These are phyloP conservation scores for Chelonus insularis DNA, from an alignment of 1,140 invertebrate genomes.

Conservation along the genomic window DNA sequence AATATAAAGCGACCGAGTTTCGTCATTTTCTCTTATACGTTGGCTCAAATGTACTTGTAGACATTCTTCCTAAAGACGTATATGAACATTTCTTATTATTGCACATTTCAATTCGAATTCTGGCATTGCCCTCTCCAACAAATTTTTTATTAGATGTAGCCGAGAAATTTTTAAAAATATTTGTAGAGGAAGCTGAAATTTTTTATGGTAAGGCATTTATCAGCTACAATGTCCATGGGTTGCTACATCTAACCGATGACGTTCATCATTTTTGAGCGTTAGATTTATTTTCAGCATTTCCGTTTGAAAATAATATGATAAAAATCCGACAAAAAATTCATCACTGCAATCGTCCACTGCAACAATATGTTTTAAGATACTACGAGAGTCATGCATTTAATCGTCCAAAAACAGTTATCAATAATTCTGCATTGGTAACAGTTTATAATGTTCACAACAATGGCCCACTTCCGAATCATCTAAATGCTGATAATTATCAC, in stretches of 20 bases:
- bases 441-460: too few species aligned
- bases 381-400: too few species aligned
- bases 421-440: too few species aligned
- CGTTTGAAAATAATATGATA: background rate
- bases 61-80: conserved; percentile 7
- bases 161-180: conserved; percentile 1
- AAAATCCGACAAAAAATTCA: too few species aligned
- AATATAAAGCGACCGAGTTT: conserved; percentile 31
- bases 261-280: conserved; percentile 11
- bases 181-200: conserved; percentile 15
- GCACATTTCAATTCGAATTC: conserved; percentile 18
- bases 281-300: conserved; percentile 22
- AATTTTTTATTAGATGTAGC: conserved; percentile 7
- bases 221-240: conserved; percentile 20
- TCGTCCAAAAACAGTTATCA: too few species aligned
- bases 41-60: conserved; percentile 9
- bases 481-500: too few species aligned
- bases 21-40: conserved; percentile 27
- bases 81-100: conserved; percentile 26
- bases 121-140: background rate
- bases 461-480: too few species aligned
- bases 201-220: conserved; percentile 24
- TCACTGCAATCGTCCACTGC: too few species aligned
- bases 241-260: conserved; percentile 21
- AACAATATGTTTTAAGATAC: too few species aligned